A percentile compares a stretch with the other conserved stretches of the same genome.
phyloP scores from a whole-genome alignment of 30 jellyfish, hydroid and myxozoan species.

The Chironex yamaguchii region DNA sequence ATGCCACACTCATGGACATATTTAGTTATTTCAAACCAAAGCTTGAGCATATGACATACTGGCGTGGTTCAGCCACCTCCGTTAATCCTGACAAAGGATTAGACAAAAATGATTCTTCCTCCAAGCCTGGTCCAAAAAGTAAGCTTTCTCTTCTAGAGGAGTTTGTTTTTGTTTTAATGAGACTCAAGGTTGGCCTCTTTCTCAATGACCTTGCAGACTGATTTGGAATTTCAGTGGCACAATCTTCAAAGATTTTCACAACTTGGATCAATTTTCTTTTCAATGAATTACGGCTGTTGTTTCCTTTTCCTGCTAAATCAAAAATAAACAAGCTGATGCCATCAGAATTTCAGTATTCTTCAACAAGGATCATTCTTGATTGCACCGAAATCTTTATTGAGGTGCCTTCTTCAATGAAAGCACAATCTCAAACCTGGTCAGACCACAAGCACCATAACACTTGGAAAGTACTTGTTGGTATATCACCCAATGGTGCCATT shows the following conservation, averaged over 20 bases:
- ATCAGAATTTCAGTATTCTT: slow-evolving; percentile 33
- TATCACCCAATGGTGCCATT: slow-evolving; percentile 53
- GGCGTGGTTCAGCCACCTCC: slow-evolving; percentile 40
- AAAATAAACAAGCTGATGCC: slow-evolving; percentile 24
- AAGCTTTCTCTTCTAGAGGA: slow-evolving; percentile 29
- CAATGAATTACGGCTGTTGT: slow-evolving; percentile 53
- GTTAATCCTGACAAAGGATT: not conserved
- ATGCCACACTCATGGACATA: slow-evolving; percentile 4
- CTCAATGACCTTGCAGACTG: slow-evolving; percentile 71
- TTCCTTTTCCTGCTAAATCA: slow-evolving; percentile 68
- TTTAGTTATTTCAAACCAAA: slow-evolving; percentile 14
- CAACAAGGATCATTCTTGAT: slow-evolving; percentile 63
- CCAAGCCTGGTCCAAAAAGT: slow-evolving; percentile 47
- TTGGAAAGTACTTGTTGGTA: slow-evolving; percentile 60
- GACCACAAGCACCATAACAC: slow-evolving; percentile 68
- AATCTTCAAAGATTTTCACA: slow-evolving; percentile 60
- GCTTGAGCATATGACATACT: not conserved
- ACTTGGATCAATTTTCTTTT: slow-evolving; percentile 65
- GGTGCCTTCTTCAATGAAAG: slow-evolving; percentile 53
- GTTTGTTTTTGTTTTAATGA: slow-evolving; percentile 18
- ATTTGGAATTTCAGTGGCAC: slow-evolving; percentile 59
- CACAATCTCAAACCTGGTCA: slow-evolving; percentile 57
- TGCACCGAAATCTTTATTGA: slow-evolving; percentile 61
- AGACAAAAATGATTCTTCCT: not conserved
- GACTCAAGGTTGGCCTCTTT: slow-evolving; percentile 66